Conservation (phyloP, 2,113 vertebrate genomes). For the Piliocolobus tephrosceles region DNA sequence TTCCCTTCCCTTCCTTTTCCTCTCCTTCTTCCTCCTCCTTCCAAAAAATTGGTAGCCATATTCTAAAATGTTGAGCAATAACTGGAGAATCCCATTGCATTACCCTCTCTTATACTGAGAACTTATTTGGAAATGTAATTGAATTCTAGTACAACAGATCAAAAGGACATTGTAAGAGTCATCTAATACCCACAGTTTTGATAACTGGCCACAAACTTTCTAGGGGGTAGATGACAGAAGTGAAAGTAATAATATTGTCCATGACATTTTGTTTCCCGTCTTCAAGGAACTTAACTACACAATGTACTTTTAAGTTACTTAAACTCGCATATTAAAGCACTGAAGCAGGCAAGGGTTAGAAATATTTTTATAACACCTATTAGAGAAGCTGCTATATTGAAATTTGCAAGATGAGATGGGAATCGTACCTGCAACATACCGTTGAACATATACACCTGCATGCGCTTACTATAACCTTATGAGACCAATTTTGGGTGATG, state of each 20-base stretch:
- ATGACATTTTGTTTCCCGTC: not conserved
- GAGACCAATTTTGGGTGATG: not conserved
- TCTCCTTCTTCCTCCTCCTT: not conserved
- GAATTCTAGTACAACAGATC: not conserved
- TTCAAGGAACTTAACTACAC: not conserved
- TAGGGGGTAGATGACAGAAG: not conserved
- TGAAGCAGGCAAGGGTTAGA: not conserved
- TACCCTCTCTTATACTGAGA: not conserved
- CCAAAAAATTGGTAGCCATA: not conserved
- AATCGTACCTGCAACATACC: not conserved
- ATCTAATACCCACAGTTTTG: not conserved
- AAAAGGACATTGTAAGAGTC: not conserved
- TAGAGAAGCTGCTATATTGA: not conserved
- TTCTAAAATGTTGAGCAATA: not conserved
- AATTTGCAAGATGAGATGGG: not conserved
- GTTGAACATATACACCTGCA: not conserved
- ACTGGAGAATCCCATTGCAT: not conserved
- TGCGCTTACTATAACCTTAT: not conserved
- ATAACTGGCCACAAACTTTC: not conserved
- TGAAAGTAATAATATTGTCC: not conserved
- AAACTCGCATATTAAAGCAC: not conserved
- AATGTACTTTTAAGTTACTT: not conserved
- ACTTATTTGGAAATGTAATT: not conserved
- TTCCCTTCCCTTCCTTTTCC: not conserved
- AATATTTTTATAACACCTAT: not conserved